A percentile compares a stretch with the other conserved stretches of the same genome.
Conservation (phyloP, 2,888 invertebrate species). For the Chrysolina americana region DNA sequence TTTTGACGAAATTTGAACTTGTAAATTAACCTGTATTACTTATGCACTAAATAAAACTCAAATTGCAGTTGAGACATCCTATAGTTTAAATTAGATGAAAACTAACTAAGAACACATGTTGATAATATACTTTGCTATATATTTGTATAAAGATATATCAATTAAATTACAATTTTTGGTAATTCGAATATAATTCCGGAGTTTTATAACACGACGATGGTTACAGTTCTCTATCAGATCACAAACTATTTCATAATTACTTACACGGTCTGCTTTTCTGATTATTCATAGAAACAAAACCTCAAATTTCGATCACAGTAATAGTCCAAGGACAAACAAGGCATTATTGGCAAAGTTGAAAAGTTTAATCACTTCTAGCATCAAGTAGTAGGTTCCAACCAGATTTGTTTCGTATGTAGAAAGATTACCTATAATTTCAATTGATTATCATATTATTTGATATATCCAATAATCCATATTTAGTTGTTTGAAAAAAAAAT, state of each 20-base stretch:
- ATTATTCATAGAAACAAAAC: not conserved
- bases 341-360: not conserved
- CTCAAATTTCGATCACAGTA: not conserved
- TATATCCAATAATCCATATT: too few relatives aligned
- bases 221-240: not conserved
- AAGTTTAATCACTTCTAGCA: not conserved
- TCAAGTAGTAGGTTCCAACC: too few relatives aligned
- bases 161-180: constrained; percentile 16
- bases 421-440: too few relatives aligned
- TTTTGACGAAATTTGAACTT: not conserved
- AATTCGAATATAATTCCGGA: not conserved
- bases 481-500: too few relatives aligned
- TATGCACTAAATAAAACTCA: not conserved
- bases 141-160: constrained; percentile 28
- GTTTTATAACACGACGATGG: not conserved
- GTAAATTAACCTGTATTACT: not conserved
- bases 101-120: constrained; percentile 43
- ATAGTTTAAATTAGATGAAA: constrained; percentile 22
- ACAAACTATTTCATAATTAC: not conserved
- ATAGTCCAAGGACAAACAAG: not conserved
- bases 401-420: too few relatives aligned
- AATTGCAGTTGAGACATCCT: not conserved
- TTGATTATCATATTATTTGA: too few relatives aligned
- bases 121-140: constrained; percentile 41
- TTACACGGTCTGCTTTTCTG: not conserved